Evolutionary conservation across 2,113 vertebrate species (phyloP), one percentile per base, ranked within the genome.

Genomic region (Eptatretus burgeri): DNA sequence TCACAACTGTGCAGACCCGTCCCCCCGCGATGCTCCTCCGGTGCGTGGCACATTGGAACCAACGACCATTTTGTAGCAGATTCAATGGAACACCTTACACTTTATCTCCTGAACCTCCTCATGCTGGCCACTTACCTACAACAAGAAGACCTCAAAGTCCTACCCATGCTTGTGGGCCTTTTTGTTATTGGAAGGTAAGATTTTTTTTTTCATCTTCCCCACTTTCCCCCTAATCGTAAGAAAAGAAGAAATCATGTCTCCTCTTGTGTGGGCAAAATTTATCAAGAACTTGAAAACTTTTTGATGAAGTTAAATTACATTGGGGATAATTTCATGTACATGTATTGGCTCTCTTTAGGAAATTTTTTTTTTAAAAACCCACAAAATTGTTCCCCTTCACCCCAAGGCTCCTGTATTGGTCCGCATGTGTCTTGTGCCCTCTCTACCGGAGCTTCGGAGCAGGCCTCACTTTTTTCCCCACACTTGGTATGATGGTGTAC

Each of bases 381-480:
- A 17, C 52, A 16, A 17, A 16, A 19, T 19, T 56, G 52, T 56
- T 16, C 20, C 56, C 12, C 56, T 17, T 11, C 56, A 10, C 27
- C 27, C 27, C 27, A 3, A 60, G 56, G 12, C 56, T 60, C n/a
- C n/a, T 60, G 56, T 60, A 60, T 12, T 20, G n/a, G 56, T 20
- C 13, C n/a, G 20, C n/a, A n/a, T 60, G 56, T 13, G 56, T 13
- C 9, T 20, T 60, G 56, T 60, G 56, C 56, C 56, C 56, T 10
- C n/a, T n/a, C 11, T 77, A 74, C 74, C 70, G 78, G 62, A 75
- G 75, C 51, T 78, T 79, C 16, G 77, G 77, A 60, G 76, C 76
- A 1, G 76, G 77, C n/a, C 73, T 80, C 62, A 75, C 74, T 12
- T 13, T 77, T 65, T 77, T 79, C 70, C 77, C 77, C 1, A 75